A percentile compares a stretch with the other conserved stretches of the same genome.
These are phyloP conservation scores for Lissocephala sabroskyi DNA, from an alignment of 2,888 invertebrate genomes.

Conservation along the genomic window DNA sequence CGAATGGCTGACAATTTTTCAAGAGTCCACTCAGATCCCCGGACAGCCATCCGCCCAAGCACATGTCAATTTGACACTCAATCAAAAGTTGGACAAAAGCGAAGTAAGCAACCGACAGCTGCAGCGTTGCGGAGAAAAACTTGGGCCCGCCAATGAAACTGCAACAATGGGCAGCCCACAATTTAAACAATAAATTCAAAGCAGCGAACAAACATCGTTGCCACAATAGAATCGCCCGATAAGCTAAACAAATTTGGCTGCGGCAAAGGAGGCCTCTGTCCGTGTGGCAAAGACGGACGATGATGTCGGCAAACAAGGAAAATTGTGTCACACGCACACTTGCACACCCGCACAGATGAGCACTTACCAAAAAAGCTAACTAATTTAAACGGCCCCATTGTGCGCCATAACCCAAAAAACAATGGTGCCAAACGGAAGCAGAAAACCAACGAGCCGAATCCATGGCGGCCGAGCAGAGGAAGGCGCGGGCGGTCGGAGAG, in stretches of 20 bases:
- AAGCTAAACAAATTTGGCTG: constrained; percentile 6
- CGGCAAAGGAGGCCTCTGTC: too few species aligned
- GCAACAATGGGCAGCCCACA: constrained; percentile 44
- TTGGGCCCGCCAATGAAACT: not conserved
- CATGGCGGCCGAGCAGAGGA: not conserved
- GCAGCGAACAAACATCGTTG: not conserved
- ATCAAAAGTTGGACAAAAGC: constrained; percentile 41
- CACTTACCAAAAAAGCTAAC: constrained; percentile 41
- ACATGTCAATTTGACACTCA: constrained; percentile 52
- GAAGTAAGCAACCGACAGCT: constrained; percentile 30
- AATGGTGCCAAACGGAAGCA: constrained; percentile 50
- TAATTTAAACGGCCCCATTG: constrained; percentile 62
- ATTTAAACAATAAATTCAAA: constrained; percentile 57
- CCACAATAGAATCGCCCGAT: not conserved
- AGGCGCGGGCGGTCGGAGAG: not conserved
- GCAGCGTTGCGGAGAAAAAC: constrained; percentile 10
- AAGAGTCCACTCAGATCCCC: too few species aligned
- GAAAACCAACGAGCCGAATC: constrained; percentile 4
- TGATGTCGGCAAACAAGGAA: constrained; percentile 25
- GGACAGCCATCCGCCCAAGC: too few species aligned
- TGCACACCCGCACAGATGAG: constrained; percentile 7
- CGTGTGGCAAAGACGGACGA: too few species aligned
- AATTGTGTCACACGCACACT: constrained; percentile 47
- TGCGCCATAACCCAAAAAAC: constrained; percentile 49
- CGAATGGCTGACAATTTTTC: too few species aligned